A percentile compares a stretch with the other conserved stretches of the same genome.
These are phyloP conservation scores for Trididemnum clinides DNA, from an alignment of 23 tunicate species.

Conservation along the genomic window DNA sequence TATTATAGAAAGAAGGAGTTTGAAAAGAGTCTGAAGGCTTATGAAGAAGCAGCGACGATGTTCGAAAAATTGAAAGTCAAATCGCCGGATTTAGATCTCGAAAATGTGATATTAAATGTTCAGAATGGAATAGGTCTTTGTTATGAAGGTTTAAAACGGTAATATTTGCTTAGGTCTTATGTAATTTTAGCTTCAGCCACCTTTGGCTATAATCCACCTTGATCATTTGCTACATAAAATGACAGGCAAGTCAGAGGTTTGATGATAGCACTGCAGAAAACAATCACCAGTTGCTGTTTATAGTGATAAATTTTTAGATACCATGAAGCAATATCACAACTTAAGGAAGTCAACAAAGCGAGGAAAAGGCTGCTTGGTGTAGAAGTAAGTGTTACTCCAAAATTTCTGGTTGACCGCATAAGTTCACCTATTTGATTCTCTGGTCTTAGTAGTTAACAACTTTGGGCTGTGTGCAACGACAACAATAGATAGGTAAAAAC, in stretches of 20 bases:
- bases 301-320: not conserved
- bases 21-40: not conserved
- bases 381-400: not conserved
- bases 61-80: not conserved
- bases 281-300: not conserved
- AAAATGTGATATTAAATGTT: not conserved
- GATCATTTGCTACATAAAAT: not conserved
- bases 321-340: not conserved
- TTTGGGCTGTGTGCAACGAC: too few species aligned
- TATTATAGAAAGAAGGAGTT: not conserved
- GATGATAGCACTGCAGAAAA: not conserved
- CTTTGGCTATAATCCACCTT: not conserved
- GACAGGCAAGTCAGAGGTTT: not conserved
- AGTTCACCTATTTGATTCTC: too few species aligned
- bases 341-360: not conserved
- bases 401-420: not conserved
- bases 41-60: not conserved
- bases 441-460: too few species aligned
- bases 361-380: not conserved
- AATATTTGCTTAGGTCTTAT: not conserved
- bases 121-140: not conserved
- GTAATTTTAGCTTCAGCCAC: not conserved
- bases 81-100: not conserved
- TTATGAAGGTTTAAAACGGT: not conserved
- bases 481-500: too few species aligned